phyloP scores from a whole-genome alignment of 2,888 invertebrate species.

The Oligia latruncula region DNA sequence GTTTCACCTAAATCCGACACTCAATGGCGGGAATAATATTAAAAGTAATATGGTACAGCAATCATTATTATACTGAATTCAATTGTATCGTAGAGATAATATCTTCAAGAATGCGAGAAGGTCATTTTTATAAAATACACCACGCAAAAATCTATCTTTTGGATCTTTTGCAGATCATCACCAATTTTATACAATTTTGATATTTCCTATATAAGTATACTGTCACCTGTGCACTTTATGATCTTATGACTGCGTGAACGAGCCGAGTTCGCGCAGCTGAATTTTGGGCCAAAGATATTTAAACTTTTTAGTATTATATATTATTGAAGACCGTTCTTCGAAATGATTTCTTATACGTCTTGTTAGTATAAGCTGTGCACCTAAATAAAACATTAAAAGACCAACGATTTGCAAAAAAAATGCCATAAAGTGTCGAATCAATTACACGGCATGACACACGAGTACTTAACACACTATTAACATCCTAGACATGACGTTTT shows the following conservation, averaged over 20 bases:
- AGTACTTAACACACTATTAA: conserved; percentile 59
- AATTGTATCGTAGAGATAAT: not conserved
- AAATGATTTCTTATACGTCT: not conserved
- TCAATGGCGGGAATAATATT: conserved; percentile 21
- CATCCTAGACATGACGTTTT: conserved; percentile 38
- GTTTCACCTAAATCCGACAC: conserved; percentile 37
- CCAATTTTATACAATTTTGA: not conserved
- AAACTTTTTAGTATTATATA: not conserved
- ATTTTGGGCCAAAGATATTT: not conserved
- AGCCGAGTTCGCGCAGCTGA: not conserved
- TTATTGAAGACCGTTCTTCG: not conserved
- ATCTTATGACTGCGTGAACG: not conserved
- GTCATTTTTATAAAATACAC: not conserved
- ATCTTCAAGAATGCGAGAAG: not conserved
- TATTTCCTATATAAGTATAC: not conserved
- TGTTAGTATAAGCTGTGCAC: not conserved
- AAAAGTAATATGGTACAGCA: not conserved
- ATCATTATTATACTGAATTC: not conserved
- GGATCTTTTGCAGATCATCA: not conserved
- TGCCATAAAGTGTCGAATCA: conserved; percentile 39
- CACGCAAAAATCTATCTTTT: not conserved
- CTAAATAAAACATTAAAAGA: not conserved
- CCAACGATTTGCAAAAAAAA: not conserved
- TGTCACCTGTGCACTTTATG: not conserved
- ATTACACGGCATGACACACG: conserved; percentile 34